phyloP scores from a whole-genome alignment of 2,113 vertebrate genomes.

The Lagopus leucura region DNA sequence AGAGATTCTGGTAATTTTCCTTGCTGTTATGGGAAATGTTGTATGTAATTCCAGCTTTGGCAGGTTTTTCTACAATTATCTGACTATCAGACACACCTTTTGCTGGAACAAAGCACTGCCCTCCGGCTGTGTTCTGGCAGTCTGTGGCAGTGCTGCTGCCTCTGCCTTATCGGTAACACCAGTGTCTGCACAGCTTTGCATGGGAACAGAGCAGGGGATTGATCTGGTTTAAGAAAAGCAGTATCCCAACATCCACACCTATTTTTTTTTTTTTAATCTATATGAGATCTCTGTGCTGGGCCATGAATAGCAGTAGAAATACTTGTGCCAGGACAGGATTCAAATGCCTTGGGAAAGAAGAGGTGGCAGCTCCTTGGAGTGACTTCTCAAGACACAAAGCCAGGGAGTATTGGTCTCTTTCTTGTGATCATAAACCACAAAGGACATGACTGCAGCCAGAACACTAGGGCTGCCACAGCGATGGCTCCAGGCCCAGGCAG shows the following conservation, averaged over 20 bases:
- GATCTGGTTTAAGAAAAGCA: background rate
- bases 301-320: background rate
- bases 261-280: background rate
- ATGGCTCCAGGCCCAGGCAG: background rate
- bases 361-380: background rate
- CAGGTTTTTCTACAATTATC: slow-evolving; percentile 1
- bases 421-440: background rate
- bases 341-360: background rate
- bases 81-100: background rate
- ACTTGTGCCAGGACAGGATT: background rate
- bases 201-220: background rate
- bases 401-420: background rate
- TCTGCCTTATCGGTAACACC: background rate
- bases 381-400: background rate
- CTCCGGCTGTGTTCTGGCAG: background rate
- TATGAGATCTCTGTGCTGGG: background rate
- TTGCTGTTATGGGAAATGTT: background rate
- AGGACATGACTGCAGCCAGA: background rate
- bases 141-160: background rate
- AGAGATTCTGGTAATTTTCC: slow-evolving; percentile 12
- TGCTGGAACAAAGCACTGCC: background rate
- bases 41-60: slow-evolving; percentile 3
- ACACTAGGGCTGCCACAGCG: fast-evolving
- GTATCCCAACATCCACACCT: background rate
- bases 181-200: fast-evolving